These are phyloP conservation scores for Salarias fasciatus DNA, from an alignment of 2,797 vertebrate species.

Conservation along the genomic window DNA sequence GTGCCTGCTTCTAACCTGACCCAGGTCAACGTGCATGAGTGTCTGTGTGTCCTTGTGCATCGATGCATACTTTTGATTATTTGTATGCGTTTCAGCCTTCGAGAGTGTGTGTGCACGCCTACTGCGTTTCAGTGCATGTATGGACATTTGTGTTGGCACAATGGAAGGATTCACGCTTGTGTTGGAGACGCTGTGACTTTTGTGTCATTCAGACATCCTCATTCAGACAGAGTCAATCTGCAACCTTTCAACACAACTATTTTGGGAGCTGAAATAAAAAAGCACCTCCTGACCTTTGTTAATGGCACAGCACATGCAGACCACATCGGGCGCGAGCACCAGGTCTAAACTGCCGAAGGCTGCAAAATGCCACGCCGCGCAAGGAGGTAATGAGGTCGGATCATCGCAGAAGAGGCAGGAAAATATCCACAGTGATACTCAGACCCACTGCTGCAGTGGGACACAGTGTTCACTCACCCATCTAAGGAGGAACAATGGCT, in stretches of 20 bases:
- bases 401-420: slow-evolving; percentile 32
- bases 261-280: slow-evolving; percentile 42
- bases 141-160: slow-evolving; percentile 1
- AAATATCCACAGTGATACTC: slow-evolving; percentile 30
- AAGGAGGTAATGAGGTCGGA: slow-evolving; percentile 54
- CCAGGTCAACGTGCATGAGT: slow-evolving; percentile 9
- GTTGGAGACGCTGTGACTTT: background rate
- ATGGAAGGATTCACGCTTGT: slow-evolving; percentile 4
- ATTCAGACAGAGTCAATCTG: slow-evolving; percentile 42
- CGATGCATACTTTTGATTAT: slow-evolving; percentile 15
- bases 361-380: slow-evolving; percentile 53
- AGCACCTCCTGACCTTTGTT: slow-evolving; percentile 55
- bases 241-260: slow-evolving; percentile 42
- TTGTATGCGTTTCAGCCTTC: slow-evolving; percentile 21
- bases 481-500: slow-evolving; percentile 24
- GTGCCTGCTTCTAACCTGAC: slow-evolving; percentile 52
- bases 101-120: slow-evolving; percentile 1
- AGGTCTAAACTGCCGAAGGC: slow-evolving; percentile 49
- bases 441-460: slow-evolving; percentile 31
- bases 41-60: slow-evolving; percentile 8
- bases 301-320: slow-evolving; percentile 51
- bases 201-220: slow-evolving; percentile 36
- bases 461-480: slow-evolving; percentile 19
- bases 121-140: slow-evolving; percentile 3
- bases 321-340: slow-evolving; percentile 49